Conservation (phyloP, 2,797 vertebrate genomes). For the Hoplostethus mediterraneus region DNA sequence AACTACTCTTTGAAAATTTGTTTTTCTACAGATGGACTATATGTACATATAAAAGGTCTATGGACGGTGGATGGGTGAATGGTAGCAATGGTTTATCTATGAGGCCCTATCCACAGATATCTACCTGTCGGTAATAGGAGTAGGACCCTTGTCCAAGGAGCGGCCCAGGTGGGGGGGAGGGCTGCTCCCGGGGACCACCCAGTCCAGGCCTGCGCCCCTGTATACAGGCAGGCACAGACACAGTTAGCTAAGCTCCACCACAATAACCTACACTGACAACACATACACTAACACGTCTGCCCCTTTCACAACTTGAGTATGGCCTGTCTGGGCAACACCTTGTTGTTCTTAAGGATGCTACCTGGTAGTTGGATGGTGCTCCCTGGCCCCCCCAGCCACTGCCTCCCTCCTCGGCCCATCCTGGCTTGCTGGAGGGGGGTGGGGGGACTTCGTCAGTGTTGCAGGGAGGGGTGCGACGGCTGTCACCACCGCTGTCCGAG, state of each 20-base stretch:
- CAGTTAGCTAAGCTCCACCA: conserved; percentile 68
- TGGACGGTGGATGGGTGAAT: conserved; percentile 60
- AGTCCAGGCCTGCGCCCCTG: conserved; percentile 87
- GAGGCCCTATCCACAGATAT: conserved; percentile 66
- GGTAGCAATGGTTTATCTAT: conserved; percentile 62
- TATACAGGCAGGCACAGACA: conserved; percentile 72
- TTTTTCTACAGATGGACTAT: conserved; percentile 52
- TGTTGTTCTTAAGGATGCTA: conserved; percentile 61
- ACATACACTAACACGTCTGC: conserved; percentile 22
- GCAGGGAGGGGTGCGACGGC: conserved; percentile 80
- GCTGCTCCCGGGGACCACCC: conserved; percentile 84
- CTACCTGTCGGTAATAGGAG: conserved; percentile 87
- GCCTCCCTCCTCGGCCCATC: conserved; percentile 88
- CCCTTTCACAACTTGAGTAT: conserved; percentile 14
- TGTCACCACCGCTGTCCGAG: conserved; percentile 81
- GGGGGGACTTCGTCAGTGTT: conserved; percentile 80
- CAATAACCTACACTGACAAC: conserved; percentile 55
- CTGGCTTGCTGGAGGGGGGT: conserved; percentile 87
- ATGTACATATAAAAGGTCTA: conserved; percentile 16
- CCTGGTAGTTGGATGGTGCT: conserved; percentile 85
- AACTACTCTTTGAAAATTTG: too few species aligned
- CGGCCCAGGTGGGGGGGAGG: conserved; percentile 84
- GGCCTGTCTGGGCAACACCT: neutral
- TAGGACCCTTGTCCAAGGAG: conserved; percentile 84
- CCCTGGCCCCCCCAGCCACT: conserved; percentile 81